Base-by-base conservation (phyloP, 2,113 vertebrate species). In the Plecotus auritus region DNA sequence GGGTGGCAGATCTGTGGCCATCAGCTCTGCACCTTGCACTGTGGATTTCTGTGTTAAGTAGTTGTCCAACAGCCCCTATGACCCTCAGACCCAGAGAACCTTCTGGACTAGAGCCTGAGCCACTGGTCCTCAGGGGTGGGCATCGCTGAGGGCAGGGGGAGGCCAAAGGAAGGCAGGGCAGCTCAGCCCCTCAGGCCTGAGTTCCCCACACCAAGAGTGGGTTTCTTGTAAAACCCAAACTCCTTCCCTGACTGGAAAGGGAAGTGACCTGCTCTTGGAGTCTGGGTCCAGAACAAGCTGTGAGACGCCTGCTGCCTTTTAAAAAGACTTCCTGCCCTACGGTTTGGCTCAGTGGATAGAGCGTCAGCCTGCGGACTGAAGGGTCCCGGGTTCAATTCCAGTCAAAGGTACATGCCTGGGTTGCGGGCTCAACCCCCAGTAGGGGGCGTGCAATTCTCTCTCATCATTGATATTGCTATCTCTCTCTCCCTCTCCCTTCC, bases 251-350 rank as follows among this genome's bases (percentile, higher is more conserved):
- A 22, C 78, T 66, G 72, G 80, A 93, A 93, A 30, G 64, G 76
- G 94, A 94, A 80, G 84, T 87, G 95, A 47, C 47, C 22, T 42
- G 42, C 9, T 10, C 42, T 23, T 16, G 59, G 77, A 76, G 64
- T 8, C 76, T 69, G 69, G 12, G 42, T 61, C 32, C 77, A 59
- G 54, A n/a, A 9, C 1, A 13, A 93, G 40, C 61, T 17, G n/a
- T 49, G 5, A 1, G 2, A 22, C 42, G 42, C 70, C 37, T 3
- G 4, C 37, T 26, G n/a, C 13, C 28, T 12, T 37, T 51, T 7
- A 13, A 35, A 51, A 17, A 1, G 54, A 5, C 49, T 61, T 61
- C 59, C 59, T 61, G 59, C 23, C 23, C 59, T 26, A 28, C 10
- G 10, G 23, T 61, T 61, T 61, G 9, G 26, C 59, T 61, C 59